Percentiles rank a stretch among this genome's conserved stretches.
Conservation (phyloP, 2,888 invertebrate genomes). For the Seira sanloemensis region DNA sequence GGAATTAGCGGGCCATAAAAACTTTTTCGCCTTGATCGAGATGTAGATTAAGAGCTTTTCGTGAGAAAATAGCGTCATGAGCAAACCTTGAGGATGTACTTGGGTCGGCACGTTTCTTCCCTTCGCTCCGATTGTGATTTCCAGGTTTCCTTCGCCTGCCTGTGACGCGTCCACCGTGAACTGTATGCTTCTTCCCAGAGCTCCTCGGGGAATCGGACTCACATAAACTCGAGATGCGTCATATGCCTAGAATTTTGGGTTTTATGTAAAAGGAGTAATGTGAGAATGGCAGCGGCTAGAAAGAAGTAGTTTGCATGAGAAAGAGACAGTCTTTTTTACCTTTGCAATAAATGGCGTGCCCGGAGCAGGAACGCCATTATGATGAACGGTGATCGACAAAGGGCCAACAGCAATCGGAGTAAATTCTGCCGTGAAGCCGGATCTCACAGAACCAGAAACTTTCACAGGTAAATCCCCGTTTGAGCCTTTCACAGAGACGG, state of each 20-base stretch:
- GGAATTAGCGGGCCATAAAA: background rate
- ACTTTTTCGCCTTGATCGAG: no score
- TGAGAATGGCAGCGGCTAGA: no score
- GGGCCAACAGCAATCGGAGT: conserved; percentile 95
- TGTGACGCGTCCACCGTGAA: conserved; percentile 79
- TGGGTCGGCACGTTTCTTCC: conserved; percentile 96
- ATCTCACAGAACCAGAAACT: conserved; percentile 91
- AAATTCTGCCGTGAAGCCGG: conserved; percentile 93
- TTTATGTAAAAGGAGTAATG: background rate
- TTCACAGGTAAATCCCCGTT: conserved; percentile 80
- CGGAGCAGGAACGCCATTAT: conserved; percentile 84
- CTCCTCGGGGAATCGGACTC: conserved; percentile 86
- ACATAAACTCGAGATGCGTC: conserved; percentile 92
- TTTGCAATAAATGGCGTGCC: conserved; percentile 52
- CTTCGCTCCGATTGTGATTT: conserved; percentile 96
- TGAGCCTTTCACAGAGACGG: conserved; percentile 86
- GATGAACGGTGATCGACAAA: conserved; percentile 92
- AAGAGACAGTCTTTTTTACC: background rate
- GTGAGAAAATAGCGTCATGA: conserved; percentile 3
- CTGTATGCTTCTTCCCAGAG: conserved; percentile 93
- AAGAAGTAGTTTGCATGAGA: background rate
- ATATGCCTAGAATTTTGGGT: conserved; percentile 81
- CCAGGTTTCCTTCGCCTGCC: conserved; percentile 76
- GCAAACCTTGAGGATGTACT: conserved; percentile 89
- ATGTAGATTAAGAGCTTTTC: background rate